These are phyloP conservation scores for Gallinago jamesoni DNA, from an alignment of 2,113 vertebrate genomes.

Conservation along the genomic window DNA sequence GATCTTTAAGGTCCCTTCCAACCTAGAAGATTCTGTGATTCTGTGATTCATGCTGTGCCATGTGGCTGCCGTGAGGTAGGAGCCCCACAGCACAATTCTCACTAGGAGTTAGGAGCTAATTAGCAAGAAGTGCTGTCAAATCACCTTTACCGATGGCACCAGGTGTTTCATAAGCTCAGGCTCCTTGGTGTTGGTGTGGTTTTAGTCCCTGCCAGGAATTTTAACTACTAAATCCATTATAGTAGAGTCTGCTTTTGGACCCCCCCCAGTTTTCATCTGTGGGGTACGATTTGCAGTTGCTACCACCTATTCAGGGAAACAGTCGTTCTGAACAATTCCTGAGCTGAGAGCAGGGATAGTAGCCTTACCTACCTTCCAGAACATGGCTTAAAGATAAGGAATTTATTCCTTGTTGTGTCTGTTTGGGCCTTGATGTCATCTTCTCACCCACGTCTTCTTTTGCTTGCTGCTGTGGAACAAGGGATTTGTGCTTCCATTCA, in stretches of 20 bases:
- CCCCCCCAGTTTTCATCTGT: background rate
- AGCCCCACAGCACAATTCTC: background rate
- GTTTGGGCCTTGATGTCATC: background rate
- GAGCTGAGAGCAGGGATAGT: background rate
- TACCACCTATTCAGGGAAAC: background rate
- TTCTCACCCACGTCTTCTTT: background rate
- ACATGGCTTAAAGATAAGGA: background rate
- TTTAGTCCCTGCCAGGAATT: background rate
- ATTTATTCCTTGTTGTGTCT: background rate
- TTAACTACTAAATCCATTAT: background rate
- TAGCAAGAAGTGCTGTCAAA: background rate
- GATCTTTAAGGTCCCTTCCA: no score
- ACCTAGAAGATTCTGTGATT: no score
- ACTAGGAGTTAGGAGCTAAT: background rate
- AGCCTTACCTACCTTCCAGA: background rate
- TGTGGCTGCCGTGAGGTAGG: background rate
- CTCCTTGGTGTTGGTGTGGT: background rate
- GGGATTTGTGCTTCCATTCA: background rate
- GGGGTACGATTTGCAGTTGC: background rate
- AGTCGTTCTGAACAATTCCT: background rate
- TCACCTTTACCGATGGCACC: rapidly evolving
- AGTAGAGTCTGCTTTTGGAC: background rate
- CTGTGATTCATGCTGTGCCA: background rate
- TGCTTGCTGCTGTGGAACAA: background rate
- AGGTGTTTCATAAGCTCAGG: background rate